phyloP scores from a whole-genome alignment of 2,113 vertebrate genomes.

The Pomatorhinus ruficollis region DNA sequence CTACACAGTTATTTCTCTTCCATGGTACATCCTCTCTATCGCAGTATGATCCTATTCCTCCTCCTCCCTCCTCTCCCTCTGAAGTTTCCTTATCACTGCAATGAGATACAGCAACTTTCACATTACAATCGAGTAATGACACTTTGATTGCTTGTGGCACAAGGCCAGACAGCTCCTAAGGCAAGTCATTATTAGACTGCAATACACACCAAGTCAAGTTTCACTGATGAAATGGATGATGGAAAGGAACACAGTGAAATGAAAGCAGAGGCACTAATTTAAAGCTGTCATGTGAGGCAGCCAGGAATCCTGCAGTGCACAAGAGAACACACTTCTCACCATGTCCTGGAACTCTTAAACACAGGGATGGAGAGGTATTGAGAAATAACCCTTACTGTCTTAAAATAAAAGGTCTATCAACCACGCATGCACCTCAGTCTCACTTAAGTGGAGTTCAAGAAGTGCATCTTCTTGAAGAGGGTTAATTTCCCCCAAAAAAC shows the following conservation, averaged over 20 bases:
- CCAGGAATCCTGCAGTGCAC: not conserved
- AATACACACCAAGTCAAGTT: not conserved
- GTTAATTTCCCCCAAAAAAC: not conserved
- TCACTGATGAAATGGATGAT: not conserved
- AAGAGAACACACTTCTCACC: not conserved
- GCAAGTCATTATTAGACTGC: not conserved
- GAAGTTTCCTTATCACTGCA: not conserved
- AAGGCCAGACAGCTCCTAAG: constrained; percentile 29
- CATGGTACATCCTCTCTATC: not conserved
- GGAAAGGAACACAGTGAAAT: constrained; percentile 1
- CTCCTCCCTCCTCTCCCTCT: not conserved
- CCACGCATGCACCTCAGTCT: not conserved
- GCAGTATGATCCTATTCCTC: not conserved
- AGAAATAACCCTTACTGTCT: not conserved
- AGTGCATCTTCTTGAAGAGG: not conserved
- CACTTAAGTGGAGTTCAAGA: not conserved
- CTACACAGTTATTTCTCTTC: not conserved
- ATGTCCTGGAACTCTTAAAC: not conserved
- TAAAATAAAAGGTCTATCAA: not conserved
- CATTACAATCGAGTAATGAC: not conserved
- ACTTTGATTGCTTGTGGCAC: not conserved
- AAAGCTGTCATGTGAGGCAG: not conserved
- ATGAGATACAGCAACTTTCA: not conserved
- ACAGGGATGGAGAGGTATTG: not conserved
- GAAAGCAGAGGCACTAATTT: not conserved